Evolutionary conservation across 2,888 invertebrate species (phyloP).

Genomic region (Melinaea marsaeus): DNA sequence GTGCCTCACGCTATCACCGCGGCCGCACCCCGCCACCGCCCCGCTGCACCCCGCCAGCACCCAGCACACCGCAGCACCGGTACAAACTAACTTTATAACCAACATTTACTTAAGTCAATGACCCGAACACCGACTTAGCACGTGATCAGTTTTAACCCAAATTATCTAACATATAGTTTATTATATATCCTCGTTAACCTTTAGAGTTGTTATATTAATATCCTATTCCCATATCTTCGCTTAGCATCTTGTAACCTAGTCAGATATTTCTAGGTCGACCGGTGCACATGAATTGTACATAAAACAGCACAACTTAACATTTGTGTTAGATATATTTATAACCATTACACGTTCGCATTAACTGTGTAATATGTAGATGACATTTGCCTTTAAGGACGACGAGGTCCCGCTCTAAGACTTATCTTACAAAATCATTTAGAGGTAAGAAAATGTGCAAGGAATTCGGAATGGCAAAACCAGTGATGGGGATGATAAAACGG

Average conservation of each 20-base stretch:
- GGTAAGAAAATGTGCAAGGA: constrained; percentile 65
- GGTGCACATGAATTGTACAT: constrained; percentile 9
- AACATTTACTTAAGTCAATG: constrained; percentile 43
- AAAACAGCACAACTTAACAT: constrained; percentile 2
- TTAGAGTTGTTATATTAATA: background rate
- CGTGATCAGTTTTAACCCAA: constrained; percentile 23
- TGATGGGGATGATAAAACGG: constrained; percentile 70
- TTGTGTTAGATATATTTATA: constrained; percentile 6
- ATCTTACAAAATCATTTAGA: constrained; percentile 9
- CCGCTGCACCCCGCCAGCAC: no score
- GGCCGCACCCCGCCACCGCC: no score
- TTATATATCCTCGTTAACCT: background rate
- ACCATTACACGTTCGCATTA: constrained; percentile 10
- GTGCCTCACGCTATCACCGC: constrained; percentile 64
- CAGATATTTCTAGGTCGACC: constrained; percentile 28
- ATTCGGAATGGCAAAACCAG: constrained; percentile 71
- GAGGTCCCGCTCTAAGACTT: background rate
- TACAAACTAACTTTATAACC: constrained; percentile 47
- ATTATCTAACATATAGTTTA: constrained; percentile 27
- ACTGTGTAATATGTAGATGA: constrained; percentile 9
- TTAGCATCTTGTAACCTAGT: constrained; percentile 26
- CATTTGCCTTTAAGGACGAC: constrained; percentile 2
- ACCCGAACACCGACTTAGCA: constrained; percentile 26
- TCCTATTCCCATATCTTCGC: constrained; percentile 24
- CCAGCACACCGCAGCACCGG: no score